Conservation (phyloP, 2,888 invertebrate genomes). For the Pemphredon lugubris region DNA sequence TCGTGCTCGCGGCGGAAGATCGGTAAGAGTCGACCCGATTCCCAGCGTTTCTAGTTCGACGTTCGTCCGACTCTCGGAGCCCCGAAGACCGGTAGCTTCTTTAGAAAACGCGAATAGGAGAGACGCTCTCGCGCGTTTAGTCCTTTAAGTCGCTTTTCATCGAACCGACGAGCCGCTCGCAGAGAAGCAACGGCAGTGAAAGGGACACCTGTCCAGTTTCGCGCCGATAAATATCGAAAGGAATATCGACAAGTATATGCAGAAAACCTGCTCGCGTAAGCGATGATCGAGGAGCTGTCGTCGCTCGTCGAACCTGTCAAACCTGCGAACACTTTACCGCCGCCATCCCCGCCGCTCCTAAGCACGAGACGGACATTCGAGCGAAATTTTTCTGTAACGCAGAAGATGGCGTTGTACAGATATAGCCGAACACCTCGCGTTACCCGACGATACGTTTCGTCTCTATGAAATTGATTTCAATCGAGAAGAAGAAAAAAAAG, state of each 20-base stretch:
- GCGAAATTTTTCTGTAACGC: too few relatives aligned
- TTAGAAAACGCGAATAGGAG: conserved; percentile 7
- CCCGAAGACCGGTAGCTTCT: not conserved
- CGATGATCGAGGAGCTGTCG: conserved; percentile 55
- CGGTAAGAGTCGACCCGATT: conserved; percentile 25
- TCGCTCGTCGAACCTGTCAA: conserved; percentile 33
- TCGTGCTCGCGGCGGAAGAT: not conserved
- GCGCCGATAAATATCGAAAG: conserved; percentile 57
- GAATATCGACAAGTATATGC: conserved; percentile 49
- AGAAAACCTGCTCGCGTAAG: conserved; percentile 46
- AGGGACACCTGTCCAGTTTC: conserved; percentile 51
- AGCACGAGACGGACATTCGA: too few relatives aligned
- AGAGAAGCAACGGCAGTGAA: conserved; percentile 55
- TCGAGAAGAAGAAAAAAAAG: not conserved
- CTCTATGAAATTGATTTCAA: not conserved
- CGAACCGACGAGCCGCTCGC: conserved; percentile 26
- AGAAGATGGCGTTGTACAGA: too few relatives aligned
- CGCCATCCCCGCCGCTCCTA: not conserved
- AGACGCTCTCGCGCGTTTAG: not conserved
- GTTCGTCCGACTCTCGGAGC: not conserved
- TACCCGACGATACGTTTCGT: not conserved
- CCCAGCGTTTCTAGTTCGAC: conserved; percentile 11
- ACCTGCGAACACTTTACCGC: not conserved
- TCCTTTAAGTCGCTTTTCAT: conserved; percentile 10
- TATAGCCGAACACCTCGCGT: too few relatives aligned